Conservation (phyloP, 53 echinoderm and acorn worm genomes). For the Stichopus horrens region DNA sequence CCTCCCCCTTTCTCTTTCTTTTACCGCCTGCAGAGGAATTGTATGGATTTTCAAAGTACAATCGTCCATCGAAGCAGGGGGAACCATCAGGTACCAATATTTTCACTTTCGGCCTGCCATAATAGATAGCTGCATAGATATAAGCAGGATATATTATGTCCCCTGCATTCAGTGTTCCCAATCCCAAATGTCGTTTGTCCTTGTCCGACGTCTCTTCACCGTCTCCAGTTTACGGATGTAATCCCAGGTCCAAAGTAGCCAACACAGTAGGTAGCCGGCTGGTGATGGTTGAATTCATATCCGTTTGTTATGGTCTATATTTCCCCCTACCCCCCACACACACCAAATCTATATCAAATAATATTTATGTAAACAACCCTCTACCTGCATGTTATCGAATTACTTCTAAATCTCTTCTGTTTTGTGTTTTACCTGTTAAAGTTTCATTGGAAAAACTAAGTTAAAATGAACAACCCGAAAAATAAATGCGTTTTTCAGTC, state of each 20-base stretch:
- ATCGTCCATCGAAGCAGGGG: neutral
- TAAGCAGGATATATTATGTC: neutral
- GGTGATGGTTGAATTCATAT: neutral
- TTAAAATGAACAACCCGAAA: too few relatives aligned
- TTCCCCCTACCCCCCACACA: too few relatives aligned
- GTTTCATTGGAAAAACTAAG: too few relatives aligned
- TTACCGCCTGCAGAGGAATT: conserved; percentile 16
- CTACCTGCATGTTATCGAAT: too few relatives aligned
- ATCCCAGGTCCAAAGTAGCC: neutral
- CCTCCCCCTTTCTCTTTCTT: neutral
- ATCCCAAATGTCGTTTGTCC: neutral
- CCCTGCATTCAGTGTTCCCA: neutral
- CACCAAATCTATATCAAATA: too few relatives aligned
- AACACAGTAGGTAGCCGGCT: too few relatives aligned
- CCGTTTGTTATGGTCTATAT: neutral
- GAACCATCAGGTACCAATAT: neutral
- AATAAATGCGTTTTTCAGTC: too few relatives aligned
- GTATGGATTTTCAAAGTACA: conserved; percentile 22
- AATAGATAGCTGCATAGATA: neutral
- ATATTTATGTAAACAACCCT: too few relatives aligned
- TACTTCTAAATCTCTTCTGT: too few relatives aligned
- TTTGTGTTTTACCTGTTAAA: too few relatives aligned
- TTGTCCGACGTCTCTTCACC: neutral
- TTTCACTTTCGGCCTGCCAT: neutral
- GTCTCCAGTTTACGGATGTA: neutral